Evolutionary conservation across 1,140 invertebrate species (phyloP).

Genomic region (Drosophila elegans): DNA sequence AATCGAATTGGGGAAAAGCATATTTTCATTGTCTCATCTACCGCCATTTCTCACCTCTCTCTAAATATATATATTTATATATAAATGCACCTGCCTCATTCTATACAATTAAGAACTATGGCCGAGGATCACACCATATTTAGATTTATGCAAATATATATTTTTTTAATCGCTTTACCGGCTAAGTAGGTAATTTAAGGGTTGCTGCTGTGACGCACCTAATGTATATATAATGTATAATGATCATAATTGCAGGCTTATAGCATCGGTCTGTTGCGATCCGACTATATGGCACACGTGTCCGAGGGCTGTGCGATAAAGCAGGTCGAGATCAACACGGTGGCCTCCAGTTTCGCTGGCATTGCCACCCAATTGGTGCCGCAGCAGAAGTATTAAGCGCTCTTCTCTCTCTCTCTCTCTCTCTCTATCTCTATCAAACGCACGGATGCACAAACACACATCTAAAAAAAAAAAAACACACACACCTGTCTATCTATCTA

Average conservation of each 20-base stretch:
- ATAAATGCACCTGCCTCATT: conserved; percentile 5
- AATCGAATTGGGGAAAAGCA: conserved; percentile 7
- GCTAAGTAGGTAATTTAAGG: conserved; percentile 51
- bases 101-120: conserved; percentile 13
- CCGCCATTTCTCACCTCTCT: conserved; percentile 11
- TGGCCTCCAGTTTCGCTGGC: conserved; percentile 90
- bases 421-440: conserved; percentile 40
- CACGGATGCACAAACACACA: conserved; percentile 42
- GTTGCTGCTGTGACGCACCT: conserved; percentile 38
- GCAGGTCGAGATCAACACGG: conserved; percentile 92
- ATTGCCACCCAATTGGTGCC: conserved; percentile 87
- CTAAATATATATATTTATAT: background rate
- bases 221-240: conserved; percentile 74
- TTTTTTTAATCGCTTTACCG: conserved; percentile 5
- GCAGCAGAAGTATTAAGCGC: conserved; percentile 88
- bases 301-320: conserved; percentile 87
- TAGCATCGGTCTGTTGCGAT: conserved; percentile 89
- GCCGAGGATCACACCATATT: conserved; percentile 16
- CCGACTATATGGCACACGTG: conserved; percentile 90
- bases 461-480: background rate
- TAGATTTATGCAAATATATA: background rate
- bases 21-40: conserved; percentile 14
- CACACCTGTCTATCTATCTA: background rate
- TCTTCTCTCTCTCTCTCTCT: conserved; percentile 63
- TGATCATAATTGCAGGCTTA: conserved; percentile 83